phyloP scores from a whole-genome alignment of 1,140 invertebrate genomes.

The Drosophila oshimai region DNA sequence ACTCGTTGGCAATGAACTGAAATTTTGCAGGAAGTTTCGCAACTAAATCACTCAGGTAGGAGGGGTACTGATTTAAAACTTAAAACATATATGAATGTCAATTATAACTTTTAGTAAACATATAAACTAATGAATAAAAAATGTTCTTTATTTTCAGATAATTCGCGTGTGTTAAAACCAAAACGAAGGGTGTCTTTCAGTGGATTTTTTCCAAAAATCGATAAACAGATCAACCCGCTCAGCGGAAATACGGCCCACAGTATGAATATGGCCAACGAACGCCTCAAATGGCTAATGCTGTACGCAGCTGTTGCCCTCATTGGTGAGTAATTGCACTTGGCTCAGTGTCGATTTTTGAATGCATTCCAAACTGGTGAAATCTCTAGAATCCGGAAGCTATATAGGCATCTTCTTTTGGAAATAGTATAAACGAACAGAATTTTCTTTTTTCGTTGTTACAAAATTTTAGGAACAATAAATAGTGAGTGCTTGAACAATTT shows the following conservation, averaged over 20 bases:
- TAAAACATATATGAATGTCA: neutral
- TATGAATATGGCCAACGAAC: slow-evolving; percentile 63
- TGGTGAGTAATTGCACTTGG: slow-evolving; percentile 61
- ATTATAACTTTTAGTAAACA: neutral
- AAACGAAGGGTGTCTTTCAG: slow-evolving; percentile 44
- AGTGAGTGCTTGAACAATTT: no score
- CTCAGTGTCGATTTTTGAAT: slow-evolving; percentile 4
- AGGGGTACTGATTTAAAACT: no score
- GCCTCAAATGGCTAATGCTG: slow-evolving; percentile 68
- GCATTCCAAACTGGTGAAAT: slow-evolving; percentile 8
- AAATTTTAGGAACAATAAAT: no score
- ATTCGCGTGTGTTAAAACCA: slow-evolving; percentile 16
- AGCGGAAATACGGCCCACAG: slow-evolving; percentile 52
- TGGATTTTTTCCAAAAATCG: slow-evolving; percentile 62
- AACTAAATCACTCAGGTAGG: no score
- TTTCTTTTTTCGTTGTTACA: no score
- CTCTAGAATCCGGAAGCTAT: slow-evolving; percentile 2
- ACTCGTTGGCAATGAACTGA: slow-evolving; percentile 23
- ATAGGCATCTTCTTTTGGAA: neutral
- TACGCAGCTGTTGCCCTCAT: slow-evolving; percentile 65
- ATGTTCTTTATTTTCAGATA: slow-evolving; percentile 18
- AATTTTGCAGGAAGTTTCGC: neutral
- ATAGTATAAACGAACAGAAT: neutral
- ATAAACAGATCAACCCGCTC: slow-evolving; percentile 34
- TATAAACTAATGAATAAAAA: neutral